These are phyloP conservation scores for Pseudolaguvia tuberculata DNA, from an alignment of 2,113 vertebrate genomes.

Conservation along the genomic window DNA sequence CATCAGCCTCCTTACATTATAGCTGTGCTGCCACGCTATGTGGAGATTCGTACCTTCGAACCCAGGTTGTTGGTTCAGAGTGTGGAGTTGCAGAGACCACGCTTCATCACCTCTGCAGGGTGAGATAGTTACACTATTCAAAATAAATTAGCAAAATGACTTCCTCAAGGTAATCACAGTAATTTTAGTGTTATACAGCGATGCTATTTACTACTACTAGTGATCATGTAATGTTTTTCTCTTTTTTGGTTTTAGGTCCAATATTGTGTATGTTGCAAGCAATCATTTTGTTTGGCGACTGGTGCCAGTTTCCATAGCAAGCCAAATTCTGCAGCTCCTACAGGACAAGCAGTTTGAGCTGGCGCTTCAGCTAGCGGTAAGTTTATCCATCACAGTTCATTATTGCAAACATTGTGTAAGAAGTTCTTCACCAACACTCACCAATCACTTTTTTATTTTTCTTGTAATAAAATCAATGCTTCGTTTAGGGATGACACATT, in stretches of 20 bases:
- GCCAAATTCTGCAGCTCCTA: conserved; percentile 92
- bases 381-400: conserved; percentile 51
- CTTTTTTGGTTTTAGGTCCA: conserved; percentile 70
- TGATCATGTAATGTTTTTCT: not conserved
- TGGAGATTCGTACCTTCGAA: conserved; percentile 94
- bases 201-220: not conserved
- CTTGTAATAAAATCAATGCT: not conserved
- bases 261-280: conserved; percentile 95
- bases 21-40: conserved; percentile 89
- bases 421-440: not conserved
- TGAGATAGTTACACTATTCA: conserved; percentile 52
- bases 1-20: conserved; percentile 97
- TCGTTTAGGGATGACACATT: not conserved
- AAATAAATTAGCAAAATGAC: not conserved
- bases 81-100: conserved; percentile 91
- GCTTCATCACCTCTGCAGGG: conserved; percentile 94
- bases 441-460: not conserved
- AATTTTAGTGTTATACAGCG: not conserved
- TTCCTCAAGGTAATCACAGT: not conserved
- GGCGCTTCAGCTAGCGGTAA: conserved; percentile 93
- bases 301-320: conserved; percentile 92
- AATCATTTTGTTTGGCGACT: conserved; percentile 99
- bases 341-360: conserved; percentile 98
- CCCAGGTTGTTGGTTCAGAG: conserved; percentile 94
- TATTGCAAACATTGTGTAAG: not conserved